A percentile compares a stretch with the other conserved stretches of the same genome.
phyloP scores from a whole-genome alignment of 2,113 vertebrate species.

The Diadophis punctatus region DNA sequence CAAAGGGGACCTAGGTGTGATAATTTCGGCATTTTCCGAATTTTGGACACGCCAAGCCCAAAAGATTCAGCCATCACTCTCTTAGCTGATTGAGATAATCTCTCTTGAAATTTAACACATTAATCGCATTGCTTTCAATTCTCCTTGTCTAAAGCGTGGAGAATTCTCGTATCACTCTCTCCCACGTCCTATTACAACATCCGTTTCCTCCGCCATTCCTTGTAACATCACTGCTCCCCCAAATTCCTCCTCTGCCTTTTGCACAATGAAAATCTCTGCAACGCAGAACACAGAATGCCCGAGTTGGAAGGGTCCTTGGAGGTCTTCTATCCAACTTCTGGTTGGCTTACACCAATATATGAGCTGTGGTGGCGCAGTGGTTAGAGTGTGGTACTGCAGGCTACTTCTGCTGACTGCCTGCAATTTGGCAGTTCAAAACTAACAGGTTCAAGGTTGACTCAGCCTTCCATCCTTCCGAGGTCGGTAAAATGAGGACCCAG shows the following conservation, averaged over 20 bases:
- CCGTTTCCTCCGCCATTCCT: background rate
- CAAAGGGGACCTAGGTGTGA: too few species aligned
- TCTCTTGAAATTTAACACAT: background rate
- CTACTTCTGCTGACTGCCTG: too few species aligned
- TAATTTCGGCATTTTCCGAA: background rate
- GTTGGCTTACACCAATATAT: too few species aligned
- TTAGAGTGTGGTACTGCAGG: too few species aligned
- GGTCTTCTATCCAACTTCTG: too few species aligned
- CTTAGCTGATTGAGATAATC: background rate
- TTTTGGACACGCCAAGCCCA: background rate
- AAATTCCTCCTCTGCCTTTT: background rate
- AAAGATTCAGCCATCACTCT: background rate
- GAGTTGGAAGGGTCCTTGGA: too few species aligned
- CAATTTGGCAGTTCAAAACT: too few species aligned
- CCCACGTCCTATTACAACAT: background rate
- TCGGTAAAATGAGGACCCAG: too few species aligned
- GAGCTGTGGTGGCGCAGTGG: too few species aligned
- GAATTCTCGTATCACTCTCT: background rate
- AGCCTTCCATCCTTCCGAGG: too few species aligned
- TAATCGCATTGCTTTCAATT: background rate
- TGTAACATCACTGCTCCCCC: background rate
- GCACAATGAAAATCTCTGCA: background rate
- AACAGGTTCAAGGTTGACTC: too few species aligned
- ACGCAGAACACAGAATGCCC: background rate
- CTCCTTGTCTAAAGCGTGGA: background rate